Evolutionary conservation across 2,888 invertebrate genomes (phyloP), one percentile per base, ranked within the genome.

Genomic region (Poecilus cupreus): DNA sequence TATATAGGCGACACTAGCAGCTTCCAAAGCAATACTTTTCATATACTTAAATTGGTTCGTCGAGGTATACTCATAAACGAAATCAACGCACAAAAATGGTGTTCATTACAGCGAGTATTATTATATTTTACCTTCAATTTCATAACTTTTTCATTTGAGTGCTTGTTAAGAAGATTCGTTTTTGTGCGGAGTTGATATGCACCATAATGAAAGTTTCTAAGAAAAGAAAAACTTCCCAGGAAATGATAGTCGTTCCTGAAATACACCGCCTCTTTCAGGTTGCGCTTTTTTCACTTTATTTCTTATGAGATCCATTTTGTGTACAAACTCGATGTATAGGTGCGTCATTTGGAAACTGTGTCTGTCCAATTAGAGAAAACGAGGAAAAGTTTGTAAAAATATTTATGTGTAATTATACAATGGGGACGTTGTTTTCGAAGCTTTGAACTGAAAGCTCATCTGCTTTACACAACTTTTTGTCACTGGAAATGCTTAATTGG

Each of bases 51-150:
- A n/a, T n/a, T n/a, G n/a, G n/a, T n/a, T n/a, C n/a, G n/a, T n/a
- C n/a, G n/a, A n/a, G n/a, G n/a, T n/a, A n/a, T n/a, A 32, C 20
- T 13, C 49, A 22, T 22, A 60, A 60, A 13, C 11, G 22, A 60
- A 60, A 60, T 60, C 26, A 60, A 13, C n/a, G 60, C 1, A 54
- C 20, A 11, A 54, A 20, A 20, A 10, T 20, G 20, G 3, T 20
- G 26, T 43, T 78, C 78, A 78, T 78, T 78, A 60, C 57, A 16
- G 22, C 20, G 10, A 8, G 22, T 13, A 57, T 77, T 77, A 39
- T 77, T 57, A 60, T 22, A 54, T 54, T 57, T 78, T 64, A 78
- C 77, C 64, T 78, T 78, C 57, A 77, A 77, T 77, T 77, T 77
- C 60, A 77, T 77, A 60, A 77, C 60, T 77, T 57, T 60, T 64